Conservation (phyloP, 2,113 vertebrate species). For the Gavialis gangeticus region DNA sequence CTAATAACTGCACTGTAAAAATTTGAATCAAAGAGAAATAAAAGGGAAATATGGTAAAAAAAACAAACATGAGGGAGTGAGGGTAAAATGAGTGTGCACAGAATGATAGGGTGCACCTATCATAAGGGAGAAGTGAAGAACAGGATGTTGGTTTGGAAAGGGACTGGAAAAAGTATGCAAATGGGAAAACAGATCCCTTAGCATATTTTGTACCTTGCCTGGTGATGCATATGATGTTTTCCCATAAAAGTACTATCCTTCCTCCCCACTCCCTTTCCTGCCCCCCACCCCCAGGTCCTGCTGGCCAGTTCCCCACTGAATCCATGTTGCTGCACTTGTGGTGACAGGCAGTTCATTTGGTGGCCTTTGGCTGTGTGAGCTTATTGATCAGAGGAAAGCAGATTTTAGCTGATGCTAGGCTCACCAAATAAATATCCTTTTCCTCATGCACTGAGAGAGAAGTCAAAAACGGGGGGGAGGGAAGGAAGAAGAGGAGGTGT, state of each 20-base stretch:
- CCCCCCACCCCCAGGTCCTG: not conserved
- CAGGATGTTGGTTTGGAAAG: not conserved
- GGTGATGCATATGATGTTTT: not conserved
- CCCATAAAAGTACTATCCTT: not conserved
- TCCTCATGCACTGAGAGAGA: not conserved
- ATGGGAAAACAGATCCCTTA: not conserved
- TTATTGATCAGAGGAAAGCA: not conserved
- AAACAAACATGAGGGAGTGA: not conserved
- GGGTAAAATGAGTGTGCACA: not conserved
- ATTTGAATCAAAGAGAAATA: not conserved
- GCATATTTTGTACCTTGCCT: not conserved
- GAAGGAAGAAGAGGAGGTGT: fast-evolving
- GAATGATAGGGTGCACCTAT: not conserved
- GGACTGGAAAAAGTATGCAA: not conserved
- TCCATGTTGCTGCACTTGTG: fast-evolving
- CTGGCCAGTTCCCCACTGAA: not conserved
- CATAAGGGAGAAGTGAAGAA: not conserved
- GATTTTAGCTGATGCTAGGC: not conserved
- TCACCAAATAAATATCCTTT: not conserved
- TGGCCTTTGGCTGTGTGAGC: not conserved
- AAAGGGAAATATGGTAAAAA: not conserved
- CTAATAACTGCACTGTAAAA: conserved; percentile 38
- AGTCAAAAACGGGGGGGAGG: not conserved
- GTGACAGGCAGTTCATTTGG: not conserved
- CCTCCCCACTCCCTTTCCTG: not conserved